Percentiles rank a stretch among this genome's conserved stretches.
phyloP scores from a whole-genome alignment of 2,888 invertebrate species.

The Phrixothrix hirtus region DNA sequence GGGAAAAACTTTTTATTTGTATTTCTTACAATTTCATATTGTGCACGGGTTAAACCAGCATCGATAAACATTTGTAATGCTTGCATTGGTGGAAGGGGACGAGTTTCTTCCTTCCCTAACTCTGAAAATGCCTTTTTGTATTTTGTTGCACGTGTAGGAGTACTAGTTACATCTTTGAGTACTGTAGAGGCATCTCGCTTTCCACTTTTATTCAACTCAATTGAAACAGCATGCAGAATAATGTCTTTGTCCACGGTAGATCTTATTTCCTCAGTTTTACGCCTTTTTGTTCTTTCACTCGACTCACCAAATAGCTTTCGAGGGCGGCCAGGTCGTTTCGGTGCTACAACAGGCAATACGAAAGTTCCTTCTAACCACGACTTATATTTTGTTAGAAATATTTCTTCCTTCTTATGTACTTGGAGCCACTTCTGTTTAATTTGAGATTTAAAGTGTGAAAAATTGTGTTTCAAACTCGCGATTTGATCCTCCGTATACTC shows the following conservation, averaged over 20 bases:
- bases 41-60: constrained; percentile 1
- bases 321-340: neutral
- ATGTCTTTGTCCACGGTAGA: neutral
- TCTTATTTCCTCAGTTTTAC: neutral
- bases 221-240: neutral
- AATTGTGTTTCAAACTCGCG: too few relatives aligned
- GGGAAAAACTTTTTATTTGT: constrained; percentile 7
- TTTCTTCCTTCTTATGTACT: neutral
- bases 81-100: neutral
- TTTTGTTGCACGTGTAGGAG: constrained; percentile 4
- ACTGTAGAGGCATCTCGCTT: constrained; percentile 6
- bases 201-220: neutral
- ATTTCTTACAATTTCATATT: constrained; percentile 18
- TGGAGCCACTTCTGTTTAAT: neutral
- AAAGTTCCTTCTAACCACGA: neutral
- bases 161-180: constrained; percentile 4
- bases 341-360: neutral
- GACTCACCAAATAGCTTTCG: neutral
- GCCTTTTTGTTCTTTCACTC: neutral
- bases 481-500: too few relatives aligned
- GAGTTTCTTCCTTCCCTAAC: neutral
- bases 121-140: constrained; percentile 4
- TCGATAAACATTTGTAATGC: neutral
- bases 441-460: too few relatives aligned
- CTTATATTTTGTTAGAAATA: neutral